These are phyloP conservation scores for Lacanobia wlatinum DNA, from an alignment of 2,888 invertebrate genomes.

Conservation along the genomic window DNA sequence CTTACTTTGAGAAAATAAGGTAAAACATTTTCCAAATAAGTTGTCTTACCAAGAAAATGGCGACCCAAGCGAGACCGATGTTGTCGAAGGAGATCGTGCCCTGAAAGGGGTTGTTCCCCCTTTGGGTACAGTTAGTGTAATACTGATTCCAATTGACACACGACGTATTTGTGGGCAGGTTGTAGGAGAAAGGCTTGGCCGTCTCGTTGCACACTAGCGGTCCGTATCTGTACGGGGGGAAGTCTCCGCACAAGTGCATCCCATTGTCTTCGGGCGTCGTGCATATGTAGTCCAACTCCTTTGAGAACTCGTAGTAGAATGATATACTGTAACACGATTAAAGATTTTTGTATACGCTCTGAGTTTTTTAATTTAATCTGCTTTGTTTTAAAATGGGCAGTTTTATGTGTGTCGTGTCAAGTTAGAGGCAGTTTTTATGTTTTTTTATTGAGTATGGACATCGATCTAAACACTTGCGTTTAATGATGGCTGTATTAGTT, in stretches of 20 bases:
- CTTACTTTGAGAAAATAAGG: neutral
- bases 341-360: constrained; percentile 7
- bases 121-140: constrained; percentile 98
- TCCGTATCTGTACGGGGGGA: constrained; percentile 95
- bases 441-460: constrained; percentile 26
- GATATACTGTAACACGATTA: constrained; percentile 90
- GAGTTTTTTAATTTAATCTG: constrained; percentile 4
- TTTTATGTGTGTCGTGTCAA: constrained; percentile 44
- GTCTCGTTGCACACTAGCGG: constrained; percentile 94
- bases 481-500: constrained; percentile 30
- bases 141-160: constrained; percentile 99
- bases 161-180: constrained; percentile 93
- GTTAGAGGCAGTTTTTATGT: constrained; percentile 26
- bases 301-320: constrained; percentile 96
- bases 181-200: constrained; percentile 91
- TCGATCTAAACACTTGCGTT: constrained; percentile 22
- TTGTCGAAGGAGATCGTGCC: constrained; percentile 99
- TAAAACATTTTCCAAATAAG: neutral
- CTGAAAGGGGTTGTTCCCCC: constrained; percentile 99
- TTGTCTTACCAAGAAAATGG: constrained; percentile 98
- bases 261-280: constrained; percentile 97
- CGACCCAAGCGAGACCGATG: constrained; percentile 99
- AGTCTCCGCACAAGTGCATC: constrained; percentile 97
- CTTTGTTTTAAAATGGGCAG: constrained; percentile 1
- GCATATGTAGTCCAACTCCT: constrained; percentile 99